Evolutionary conservation across 2,797 vertebrate species (phyloP), one percentile per base, ranked within the genome.

Genomic region (Nothura maculosa): DNA sequence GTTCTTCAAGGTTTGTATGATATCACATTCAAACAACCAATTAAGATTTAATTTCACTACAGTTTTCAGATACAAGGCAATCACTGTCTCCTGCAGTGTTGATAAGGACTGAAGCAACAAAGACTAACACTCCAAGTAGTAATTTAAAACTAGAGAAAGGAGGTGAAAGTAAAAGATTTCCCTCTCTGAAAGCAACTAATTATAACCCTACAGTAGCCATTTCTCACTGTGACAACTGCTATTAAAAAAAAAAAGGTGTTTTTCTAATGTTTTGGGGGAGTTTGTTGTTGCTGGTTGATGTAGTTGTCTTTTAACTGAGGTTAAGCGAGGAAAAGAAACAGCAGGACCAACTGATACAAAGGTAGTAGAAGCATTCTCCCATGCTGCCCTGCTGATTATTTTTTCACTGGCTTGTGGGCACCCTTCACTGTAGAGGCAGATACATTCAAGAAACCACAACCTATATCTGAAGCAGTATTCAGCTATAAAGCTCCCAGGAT

Each of bases 31-130:
- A 94, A 95, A 89, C 82, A 93, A 77, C 60, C 85, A 96, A 95
- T 97, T 96, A 96, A 96, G 73, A 88, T 94, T 95, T 96, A 95
- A 95, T 93, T 96, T 96, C 91, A 89, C 61, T 74, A 80, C 87
- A 78, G 81, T 92, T 92, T 91, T 91, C 95, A 95, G 88, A 91
- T 91, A 92, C 16, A 30, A 90, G 66, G 84, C 81, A 95, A 93
- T 96, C 90, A 80, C 82, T 92, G 91, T 93, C 93, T 96, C 81
- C 83, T 92, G 81, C 75, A 63, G 75, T 72, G 93, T 80, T 5
- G 75, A 93, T 95, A 97, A 96, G 82, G 86, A 79, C 92, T 86
- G 85, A 66, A 79, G 91, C 74, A 94, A 91, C 85, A 96, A 95
- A 95, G 89, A 54, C 58, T 87, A 88, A 85, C 38, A 52, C 34